Evolutionary conservation across 2,888 invertebrate species (phyloP).

Genomic region (Plemyria rubiginata): DNA sequence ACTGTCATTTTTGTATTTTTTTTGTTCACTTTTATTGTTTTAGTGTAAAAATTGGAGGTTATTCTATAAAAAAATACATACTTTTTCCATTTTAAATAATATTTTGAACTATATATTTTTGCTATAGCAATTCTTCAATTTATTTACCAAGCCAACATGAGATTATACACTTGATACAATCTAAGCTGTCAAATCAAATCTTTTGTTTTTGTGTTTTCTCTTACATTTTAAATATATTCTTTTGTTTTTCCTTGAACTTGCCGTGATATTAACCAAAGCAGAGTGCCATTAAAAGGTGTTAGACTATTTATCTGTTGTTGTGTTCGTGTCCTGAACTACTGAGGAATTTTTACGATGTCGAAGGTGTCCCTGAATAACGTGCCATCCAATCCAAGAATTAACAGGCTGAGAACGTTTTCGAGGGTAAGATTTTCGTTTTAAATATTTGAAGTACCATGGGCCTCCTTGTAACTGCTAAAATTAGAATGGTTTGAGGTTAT

Average conservation of each 20-base stretch:
- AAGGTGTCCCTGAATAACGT: slow-evolving; percentile 79
- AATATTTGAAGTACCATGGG: slow-evolving; percentile 34
- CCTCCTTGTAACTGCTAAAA: slow-evolving; percentile 43
- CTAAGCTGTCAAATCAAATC: slow-evolving; percentile 56
- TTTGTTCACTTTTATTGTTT: too few species aligned
- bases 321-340: slow-evolving; percentile 48
- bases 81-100: not conserved
- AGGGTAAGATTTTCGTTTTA: slow-evolving; percentile 67
- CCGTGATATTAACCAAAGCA: slow-evolving; percentile 51
- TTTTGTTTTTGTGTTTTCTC: slow-evolving; percentile 67
- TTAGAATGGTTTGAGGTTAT: slow-evolving; percentile 58
- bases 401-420: slow-evolving; percentile 76
- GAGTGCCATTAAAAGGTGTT: slow-evolving; percentile 61
- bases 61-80: not conserved
- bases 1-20: slow-evolving; percentile 44
- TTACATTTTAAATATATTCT: too few species aligned
- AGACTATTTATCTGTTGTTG: slow-evolving; percentile 59
- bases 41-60: too few species aligned
- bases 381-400: slow-evolving; percentile 79
- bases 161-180: slow-evolving; percentile 59
- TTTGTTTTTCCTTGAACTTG: slow-evolving; percentile 64
- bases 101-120: too few species aligned
- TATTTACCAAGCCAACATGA: slow-evolving; percentile 48
- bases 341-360: slow-evolving; percentile 62
- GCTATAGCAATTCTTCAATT: not conserved